Percentiles rank a stretch among this genome's conserved stretches.
Conservation (phyloP, 1,140 invertebrate species). For the Drosophila truncata region DNA sequence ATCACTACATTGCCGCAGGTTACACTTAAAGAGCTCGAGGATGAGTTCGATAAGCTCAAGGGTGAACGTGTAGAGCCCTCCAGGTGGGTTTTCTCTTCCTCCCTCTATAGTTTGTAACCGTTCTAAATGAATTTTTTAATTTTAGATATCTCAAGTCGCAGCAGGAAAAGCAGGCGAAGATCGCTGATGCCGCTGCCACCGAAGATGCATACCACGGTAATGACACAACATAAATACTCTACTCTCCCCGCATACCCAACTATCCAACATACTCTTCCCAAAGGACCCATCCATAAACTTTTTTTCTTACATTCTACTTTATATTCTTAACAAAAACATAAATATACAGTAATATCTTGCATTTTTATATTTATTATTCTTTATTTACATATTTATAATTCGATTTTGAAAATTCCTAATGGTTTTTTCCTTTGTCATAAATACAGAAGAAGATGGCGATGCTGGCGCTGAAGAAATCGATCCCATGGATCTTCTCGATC, state of each 20-base stretch:
- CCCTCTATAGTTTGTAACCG: not conserved
- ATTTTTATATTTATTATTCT: not conserved
- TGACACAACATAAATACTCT: not conserved
- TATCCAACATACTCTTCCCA: not conserved
- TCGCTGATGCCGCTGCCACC: constrained; percentile 87
- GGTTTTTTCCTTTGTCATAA: not conserved
- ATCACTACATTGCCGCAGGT: constrained; percentile 94
- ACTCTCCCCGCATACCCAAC: not conserved
- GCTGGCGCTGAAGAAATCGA: constrained; percentile 91
- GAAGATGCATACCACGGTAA: constrained; percentile 86
- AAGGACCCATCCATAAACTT: not conserved
- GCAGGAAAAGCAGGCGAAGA: constrained; percentile 91
- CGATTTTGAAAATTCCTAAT: not conserved
- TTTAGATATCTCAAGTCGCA: constrained; percentile 94
- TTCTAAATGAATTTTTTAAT: not conserved
- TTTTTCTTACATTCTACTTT: not conserved
- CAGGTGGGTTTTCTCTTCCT: constrained; percentile 42
- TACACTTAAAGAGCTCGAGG: constrained; percentile 94
- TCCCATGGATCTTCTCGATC: constrained; percentile 95
- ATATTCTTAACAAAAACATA: too few species aligned
- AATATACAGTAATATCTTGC: too few species aligned
- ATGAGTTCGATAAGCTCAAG: constrained; percentile 92
- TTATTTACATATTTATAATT: not conserved
- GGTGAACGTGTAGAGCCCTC: constrained; percentile 90
- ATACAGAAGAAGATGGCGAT: constrained; percentile 86